phyloP scores from a whole-genome alignment of 2,888 invertebrate species.

The Yponomeuta plumbellus region DNA sequence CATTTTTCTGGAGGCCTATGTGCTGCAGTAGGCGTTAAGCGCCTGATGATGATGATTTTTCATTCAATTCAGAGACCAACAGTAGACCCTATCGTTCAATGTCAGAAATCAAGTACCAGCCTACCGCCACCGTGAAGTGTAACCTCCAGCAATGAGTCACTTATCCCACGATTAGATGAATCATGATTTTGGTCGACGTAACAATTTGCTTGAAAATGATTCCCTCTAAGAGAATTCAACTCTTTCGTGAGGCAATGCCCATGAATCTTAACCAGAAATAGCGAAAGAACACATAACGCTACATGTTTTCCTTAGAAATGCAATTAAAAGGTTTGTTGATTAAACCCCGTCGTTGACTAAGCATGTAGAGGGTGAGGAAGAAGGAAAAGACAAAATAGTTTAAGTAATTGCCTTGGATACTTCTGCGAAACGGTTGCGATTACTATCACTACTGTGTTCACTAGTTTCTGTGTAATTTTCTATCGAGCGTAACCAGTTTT shows the following conservation, averaged over 20 bases:
- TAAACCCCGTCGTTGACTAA: neutral
- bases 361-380: neutral
- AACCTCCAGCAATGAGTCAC: constrained; percentile 12
- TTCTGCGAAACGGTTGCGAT: neutral
- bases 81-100: neutral
- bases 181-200: neutral
- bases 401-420: neutral
- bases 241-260: neutral
- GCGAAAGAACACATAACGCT: neutral
- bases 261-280: neutral
- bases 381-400: neutral
- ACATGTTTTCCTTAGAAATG: neutral
- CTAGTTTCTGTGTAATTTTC: constrained; percentile 35
- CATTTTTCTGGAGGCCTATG: too few species aligned
- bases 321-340: constrained; percentile 1
- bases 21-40: too few species aligned
- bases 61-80: neutral
- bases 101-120: neutral
- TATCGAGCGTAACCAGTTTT: constrained; percentile 60
- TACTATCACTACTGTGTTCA: neutral
- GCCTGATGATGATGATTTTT: too few species aligned
- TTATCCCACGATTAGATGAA: neutral
- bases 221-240: neutral
- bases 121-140: neutral
- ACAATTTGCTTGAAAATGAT: neutral